These are phyloP conservation scores for Chaenogobius annularis DNA, from an alignment of 2,113 vertebrate species.

Conservation along the genomic window DNA sequence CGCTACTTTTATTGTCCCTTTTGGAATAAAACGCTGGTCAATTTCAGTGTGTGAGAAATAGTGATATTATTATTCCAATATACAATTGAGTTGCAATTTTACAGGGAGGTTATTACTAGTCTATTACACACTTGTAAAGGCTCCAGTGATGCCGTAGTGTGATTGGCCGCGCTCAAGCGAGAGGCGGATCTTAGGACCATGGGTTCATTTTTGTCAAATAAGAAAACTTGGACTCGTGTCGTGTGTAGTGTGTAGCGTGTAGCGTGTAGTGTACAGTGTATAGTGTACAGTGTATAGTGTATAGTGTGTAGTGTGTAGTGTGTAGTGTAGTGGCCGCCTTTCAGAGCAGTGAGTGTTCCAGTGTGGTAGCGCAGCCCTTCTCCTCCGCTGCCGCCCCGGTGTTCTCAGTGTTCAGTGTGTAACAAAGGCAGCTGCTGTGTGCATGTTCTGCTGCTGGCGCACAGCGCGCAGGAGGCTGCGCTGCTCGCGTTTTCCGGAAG, in stretches of 20 bases:
- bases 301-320: conserved; percentile 13
- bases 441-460: conserved; percentile 27
- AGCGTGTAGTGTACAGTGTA: neutral
- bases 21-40: neutral
- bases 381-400: neutral
- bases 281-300: neutral
- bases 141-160: neutral
- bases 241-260: conserved; percentile 7
- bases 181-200: conserved; percentile 65
- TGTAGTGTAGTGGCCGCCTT: conserved; percentile 19
- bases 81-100: neutral
- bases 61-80: neutral
- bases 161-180: neutral
- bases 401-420: conserved; percentile 25
- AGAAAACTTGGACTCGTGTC: conserved; percentile 61
- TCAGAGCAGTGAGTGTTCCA: conserved; percentile 9
- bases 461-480: conserved; percentile 4
- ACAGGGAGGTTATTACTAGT: no score
- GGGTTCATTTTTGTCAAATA: conserved; percentile 34
- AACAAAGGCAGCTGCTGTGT: conserved; percentile 33
- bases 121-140: neutral
- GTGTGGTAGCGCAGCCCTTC: conserved; percentile 9
- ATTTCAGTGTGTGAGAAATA: no score
- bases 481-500: conserved; percentile 54
- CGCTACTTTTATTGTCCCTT: conserved; percentile 8